Conservation (phyloP, 2,888 invertebrate genomes). For the Tineola bisselliella region DNA sequence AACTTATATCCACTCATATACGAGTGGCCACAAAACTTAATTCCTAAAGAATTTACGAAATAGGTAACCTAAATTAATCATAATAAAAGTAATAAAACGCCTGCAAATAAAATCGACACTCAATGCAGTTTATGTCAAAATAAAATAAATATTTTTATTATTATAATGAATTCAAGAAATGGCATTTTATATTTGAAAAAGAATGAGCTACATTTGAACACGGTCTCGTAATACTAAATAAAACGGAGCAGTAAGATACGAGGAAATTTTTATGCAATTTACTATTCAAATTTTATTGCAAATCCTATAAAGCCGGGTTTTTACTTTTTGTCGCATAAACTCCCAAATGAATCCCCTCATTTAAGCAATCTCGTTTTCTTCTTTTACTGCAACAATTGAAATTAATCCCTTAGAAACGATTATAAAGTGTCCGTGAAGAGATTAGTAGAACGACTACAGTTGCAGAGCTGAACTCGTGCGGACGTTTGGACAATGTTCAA, state of each 20-base stretch:
- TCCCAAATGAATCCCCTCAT: not conserved
- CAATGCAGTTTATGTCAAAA: not conserved
- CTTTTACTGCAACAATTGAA: not conserved
- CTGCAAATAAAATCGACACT: not conserved
- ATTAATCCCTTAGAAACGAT: constrained; percentile 7
- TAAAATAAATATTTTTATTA: not conserved
- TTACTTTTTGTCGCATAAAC: not conserved
- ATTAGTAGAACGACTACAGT: not conserved
- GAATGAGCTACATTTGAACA: not conserved
- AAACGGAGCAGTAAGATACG: not conserved
- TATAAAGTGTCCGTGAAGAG: constrained; percentile 2
- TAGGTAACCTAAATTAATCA: too few relatives aligned
- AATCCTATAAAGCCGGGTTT: not conserved
- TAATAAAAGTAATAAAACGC: too few relatives aligned
- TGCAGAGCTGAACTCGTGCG: not conserved
- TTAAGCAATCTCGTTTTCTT: constrained; percentile 8
- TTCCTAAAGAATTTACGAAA: too few relatives aligned
- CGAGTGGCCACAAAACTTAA: too few relatives aligned
- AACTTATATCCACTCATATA: not conserved
- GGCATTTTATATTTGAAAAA: not conserved
- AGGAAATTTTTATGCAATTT: not conserved
- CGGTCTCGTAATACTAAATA: not conserved
- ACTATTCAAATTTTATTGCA: not conserved
- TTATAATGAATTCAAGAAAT: not conserved
- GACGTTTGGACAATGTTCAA: constrained; percentile 27